Percentiles rank a stretch among this genome's conserved stretches.
Conservation (phyloP, 2,888 invertebrate genomes). For the Girardia tigrina region DNA sequence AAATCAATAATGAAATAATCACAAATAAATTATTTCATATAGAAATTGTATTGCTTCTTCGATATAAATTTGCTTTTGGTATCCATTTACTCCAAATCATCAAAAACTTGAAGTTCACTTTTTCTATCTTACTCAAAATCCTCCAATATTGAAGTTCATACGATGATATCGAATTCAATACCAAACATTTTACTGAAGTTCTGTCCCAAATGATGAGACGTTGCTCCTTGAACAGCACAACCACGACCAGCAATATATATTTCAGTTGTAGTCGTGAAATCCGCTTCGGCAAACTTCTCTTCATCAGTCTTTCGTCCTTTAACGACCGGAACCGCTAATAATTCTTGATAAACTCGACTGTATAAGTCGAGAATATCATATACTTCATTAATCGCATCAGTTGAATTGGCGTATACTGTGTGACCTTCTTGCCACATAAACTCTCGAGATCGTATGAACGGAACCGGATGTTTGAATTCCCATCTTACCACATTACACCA, state of each 20-base stretch:
- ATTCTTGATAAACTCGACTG: conserved; percentile 71
- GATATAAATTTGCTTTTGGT: no score
- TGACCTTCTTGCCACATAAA: conserved; percentile 99
- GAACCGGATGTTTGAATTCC: conserved; percentile 99
- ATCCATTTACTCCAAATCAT: no score
- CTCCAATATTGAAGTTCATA: no score
- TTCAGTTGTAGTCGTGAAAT: conserved; percentile 90
- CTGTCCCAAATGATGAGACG: conserved; percentile 93
- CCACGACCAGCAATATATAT: conserved; percentile 85
- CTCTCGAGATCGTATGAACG: conserved; percentile 88
- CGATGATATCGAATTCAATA: conserved; percentile 80
- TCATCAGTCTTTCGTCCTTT: conserved; percentile 83
- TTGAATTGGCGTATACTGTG: conserved; percentile 69
- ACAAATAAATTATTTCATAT: no score
- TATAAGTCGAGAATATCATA: conserved; percentile 63
- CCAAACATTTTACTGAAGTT: conserved; percentile 99
- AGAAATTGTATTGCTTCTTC: no score
- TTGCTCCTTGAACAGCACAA: conserved; percentile 80
- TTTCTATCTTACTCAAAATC: no score
- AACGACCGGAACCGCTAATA: conserved; percentile 76
- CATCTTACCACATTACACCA: conserved; percentile 99
- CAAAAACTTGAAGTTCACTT: no score
- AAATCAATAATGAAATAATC: no score
- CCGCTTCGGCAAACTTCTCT: conserved; percentile 95
- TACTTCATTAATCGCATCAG: conserved; percentile 80